phyloP scores from a whole-genome alignment of 2,888 invertebrate species.

The Lymantria dispar region DNA sequence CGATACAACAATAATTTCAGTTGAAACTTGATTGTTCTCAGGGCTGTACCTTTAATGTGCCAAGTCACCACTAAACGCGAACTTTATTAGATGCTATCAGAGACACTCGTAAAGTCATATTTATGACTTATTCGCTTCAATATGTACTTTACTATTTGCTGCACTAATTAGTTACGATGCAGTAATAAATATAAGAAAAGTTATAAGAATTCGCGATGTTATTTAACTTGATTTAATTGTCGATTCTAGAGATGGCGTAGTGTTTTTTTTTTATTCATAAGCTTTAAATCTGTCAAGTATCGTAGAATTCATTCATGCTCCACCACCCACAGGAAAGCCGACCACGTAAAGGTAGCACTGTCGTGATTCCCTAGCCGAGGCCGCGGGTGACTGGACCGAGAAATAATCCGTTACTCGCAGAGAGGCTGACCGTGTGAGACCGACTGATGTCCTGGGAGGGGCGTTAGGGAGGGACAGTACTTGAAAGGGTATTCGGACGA shows the following conservation, averaged over 20 bases:
- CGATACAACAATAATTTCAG: conserved; percentile 13
- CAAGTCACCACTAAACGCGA: conserved; percentile 52
- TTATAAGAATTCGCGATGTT: too few relatives aligned
- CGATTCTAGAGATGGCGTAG: too few relatives aligned
- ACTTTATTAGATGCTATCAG: conserved; percentile 59
- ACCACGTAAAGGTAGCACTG: too few relatives aligned
- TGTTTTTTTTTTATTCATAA: too few relatives aligned
- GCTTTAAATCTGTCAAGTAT: too few relatives aligned
- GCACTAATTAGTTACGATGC: conserved; percentile 60
- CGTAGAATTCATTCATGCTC: neutral
- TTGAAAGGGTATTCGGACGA: neutral
- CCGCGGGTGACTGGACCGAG: too few relatives aligned
- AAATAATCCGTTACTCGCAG: too few relatives aligned
- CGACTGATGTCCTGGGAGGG: too few relatives aligned
- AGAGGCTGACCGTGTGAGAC: too few relatives aligned
- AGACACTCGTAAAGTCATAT: conserved; percentile 55
- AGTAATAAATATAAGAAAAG: conserved; percentile 10
- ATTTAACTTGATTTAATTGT: too few relatives aligned
- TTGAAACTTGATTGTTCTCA: conserved; percentile 22
- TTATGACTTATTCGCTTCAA: conserved; percentile 51
- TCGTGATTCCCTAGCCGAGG: neutral
- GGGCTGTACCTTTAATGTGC: conserved; percentile 39
- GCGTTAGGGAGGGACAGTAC: too few relatives aligned
- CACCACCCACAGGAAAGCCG: too few relatives aligned
- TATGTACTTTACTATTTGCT: conserved; percentile 38